Evolutionary conservation across 2,113 vertebrate genomes (phyloP).

Genomic region (Peromyscus maniculatus): DNA sequence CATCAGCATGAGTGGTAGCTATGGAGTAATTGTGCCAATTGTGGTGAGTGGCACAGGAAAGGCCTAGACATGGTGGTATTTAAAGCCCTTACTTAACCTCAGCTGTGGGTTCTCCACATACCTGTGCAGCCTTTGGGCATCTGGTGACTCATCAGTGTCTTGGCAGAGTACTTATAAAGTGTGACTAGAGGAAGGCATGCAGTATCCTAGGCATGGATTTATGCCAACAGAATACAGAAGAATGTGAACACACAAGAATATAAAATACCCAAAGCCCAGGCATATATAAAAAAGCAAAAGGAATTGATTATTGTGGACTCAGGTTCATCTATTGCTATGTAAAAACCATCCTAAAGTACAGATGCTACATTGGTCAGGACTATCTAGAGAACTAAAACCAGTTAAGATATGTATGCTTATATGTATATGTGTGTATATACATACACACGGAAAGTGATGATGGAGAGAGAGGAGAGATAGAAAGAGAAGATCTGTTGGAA

Average conservation of each 20-base stretch:
- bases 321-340: neutral
- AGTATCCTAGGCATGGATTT: neutral
- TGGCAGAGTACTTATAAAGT: neutral
- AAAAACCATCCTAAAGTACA: neutral
- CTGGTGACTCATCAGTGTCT: rapidly evolving
- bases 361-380: neutral
- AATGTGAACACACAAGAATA: neutral
- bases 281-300: neutral
- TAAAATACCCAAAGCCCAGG: neutral
- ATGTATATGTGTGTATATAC: neutral
- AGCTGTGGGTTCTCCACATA: neutral
- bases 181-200: neutral
- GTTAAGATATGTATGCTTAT: neutral
- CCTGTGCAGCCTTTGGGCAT: neutral
- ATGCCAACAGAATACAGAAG: neutral
- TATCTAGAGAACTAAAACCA: neutral
- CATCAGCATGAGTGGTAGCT: neutral
- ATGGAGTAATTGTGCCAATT: neutral
- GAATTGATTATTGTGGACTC: neutral
- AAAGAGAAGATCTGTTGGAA: neutral
- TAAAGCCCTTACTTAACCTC: neutral
- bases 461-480: neutral
- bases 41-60: neutral
- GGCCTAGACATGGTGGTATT: neutral
- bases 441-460: neutral